Percentiles rank a stretch among this genome's conserved stretches.
These are phyloP conservation scores for Aphelinus atriplicis DNA, from an alignment of 1,140 invertebrate species.

Conservation along the genomic window DNA sequence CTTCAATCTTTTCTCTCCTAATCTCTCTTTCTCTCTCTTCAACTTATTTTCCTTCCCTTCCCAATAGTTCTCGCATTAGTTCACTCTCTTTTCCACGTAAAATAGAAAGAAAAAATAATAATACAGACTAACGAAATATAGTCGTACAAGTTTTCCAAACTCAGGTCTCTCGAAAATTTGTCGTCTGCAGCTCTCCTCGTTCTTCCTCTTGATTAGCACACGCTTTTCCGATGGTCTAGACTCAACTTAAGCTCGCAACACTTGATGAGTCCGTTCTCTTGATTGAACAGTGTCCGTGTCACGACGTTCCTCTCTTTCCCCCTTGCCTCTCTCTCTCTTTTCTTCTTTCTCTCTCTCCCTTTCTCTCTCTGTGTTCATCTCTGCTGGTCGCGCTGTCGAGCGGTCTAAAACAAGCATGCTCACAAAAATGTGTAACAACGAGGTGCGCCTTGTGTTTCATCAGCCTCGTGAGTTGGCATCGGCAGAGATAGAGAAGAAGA, in stretches of 20 bases:
- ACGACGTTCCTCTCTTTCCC: neutral
- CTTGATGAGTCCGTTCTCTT: constrained; percentile 16
- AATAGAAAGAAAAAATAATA: constrained; percentile 1
- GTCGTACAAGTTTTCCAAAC: constrained; percentile 2
- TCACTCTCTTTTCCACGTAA: constrained; percentile 9
- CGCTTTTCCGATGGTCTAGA: too few species aligned
- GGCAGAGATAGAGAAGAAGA: neutral
- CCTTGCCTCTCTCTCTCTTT: neutral
- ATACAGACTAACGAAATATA: neutral
- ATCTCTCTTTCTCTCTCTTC: constrained; percentile 30
- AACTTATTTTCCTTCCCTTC: constrained; percentile 26
- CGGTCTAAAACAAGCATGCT: neutral
- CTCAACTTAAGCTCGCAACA: neutral
- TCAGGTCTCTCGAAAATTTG: constrained; percentile 3
- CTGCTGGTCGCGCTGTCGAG: neutral
- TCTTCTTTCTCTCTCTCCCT: constrained; percentile 9
- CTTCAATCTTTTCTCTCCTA: constrained; percentile 32
- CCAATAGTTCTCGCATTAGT: constrained; percentile 25
- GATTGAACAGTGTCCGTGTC: neutral
- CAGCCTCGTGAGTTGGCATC: too few species aligned
- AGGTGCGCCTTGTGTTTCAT: too few species aligned
- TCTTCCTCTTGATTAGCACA: neutral
- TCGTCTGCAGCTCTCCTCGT: neutral
- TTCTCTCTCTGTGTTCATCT: neutral
- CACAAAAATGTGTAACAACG: neutral